Evolutionary conservation across 2,797 vertebrate genomes (phyloP).

Genomic region (Onychomys torridus): DNA sequence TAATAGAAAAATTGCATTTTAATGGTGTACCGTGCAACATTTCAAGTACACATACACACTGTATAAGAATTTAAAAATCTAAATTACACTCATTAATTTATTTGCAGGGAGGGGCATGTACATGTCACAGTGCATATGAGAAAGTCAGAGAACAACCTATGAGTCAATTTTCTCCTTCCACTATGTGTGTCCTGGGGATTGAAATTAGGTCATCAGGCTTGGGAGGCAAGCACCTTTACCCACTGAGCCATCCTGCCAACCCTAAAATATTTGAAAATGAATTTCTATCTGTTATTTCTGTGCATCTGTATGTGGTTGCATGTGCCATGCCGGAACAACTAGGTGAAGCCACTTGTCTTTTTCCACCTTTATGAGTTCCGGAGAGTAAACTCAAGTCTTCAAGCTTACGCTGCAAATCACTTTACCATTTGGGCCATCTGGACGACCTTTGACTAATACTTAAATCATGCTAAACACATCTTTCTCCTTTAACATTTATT

Average conservation of each 20-base stretch:
- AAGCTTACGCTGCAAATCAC: not conserved
- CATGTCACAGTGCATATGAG: not conserved
- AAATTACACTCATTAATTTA: not conserved
- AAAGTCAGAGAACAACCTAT: not conserved
- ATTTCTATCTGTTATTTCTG: not conserved
- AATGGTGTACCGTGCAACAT: not conserved
- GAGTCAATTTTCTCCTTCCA: not conserved
- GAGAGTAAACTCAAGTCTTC: not conserved
- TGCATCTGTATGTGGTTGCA: not conserved
- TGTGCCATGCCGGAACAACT: not conserved
- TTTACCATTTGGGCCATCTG: too few species aligned
- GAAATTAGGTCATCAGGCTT: not conserved
- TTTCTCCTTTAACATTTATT: not conserved
- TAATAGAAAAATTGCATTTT: not conserved
- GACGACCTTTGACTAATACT: not conserved
- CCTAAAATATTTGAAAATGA: not conserved
- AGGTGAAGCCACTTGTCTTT: not conserved
- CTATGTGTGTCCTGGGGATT: not conserved
- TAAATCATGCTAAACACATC: not conserved
- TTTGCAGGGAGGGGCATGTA: not conserved
- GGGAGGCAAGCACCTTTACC: not conserved
- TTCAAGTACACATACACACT: not conserved
- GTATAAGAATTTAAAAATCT: not conserved
- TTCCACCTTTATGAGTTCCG: not conserved
- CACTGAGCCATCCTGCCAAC: not conserved